Evolutionary conservation across 2,888 invertebrate species (phyloP).

Genomic region (Polydrusus pterygomalis): DNA sequence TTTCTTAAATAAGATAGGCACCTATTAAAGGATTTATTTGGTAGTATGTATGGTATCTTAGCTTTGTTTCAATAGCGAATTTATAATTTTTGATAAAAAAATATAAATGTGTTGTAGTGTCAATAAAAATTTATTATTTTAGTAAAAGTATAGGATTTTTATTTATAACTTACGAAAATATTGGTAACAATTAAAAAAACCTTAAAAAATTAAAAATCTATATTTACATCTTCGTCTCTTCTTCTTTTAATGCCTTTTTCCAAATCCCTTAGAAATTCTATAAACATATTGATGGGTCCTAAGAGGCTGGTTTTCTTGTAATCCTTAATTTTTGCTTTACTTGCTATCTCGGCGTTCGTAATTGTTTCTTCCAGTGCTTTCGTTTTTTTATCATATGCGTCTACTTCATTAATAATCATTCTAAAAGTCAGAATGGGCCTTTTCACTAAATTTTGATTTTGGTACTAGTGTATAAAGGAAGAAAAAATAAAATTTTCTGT

Average conservation of each 20-base stretch:
- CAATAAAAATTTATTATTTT: too few species aligned
- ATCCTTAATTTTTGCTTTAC: slow-evolving; percentile 76
- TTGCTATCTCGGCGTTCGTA: slow-evolving; percentile 68
- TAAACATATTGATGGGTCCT: slow-evolving; percentile 80
- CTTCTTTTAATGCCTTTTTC: slow-evolving; percentile 66
- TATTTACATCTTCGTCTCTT: slow-evolving; percentile 18
- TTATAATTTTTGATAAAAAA: too few species aligned
- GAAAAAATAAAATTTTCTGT: not conserved
- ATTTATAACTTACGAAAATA: too few species aligned
- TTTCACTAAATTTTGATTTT: too few species aligned
- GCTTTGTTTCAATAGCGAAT: too few species aligned
- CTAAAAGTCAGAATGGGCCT: too few species aligned
- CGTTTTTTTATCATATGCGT: slow-evolving; percentile 78
- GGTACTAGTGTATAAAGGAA: too few species aligned
- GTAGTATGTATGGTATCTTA: too few species aligned
- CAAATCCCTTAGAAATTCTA: slow-evolving; percentile 81
- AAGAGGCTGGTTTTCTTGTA: slow-evolving; percentile 85
- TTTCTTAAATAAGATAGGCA: too few species aligned
- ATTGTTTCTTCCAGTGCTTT: slow-evolving; percentile 70
- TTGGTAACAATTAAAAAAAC: not conserved
- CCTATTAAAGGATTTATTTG: too few species aligned
- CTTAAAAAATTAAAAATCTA: slow-evolving; percentile 34
- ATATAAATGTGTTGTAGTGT: too few species aligned
- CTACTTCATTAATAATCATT: slow-evolving; percentile 78
- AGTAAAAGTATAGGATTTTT: too few species aligned